Evolutionary conservation across 1,140 invertebrate species (phyloP).

Genomic region (Bicyclus anynana): DNA sequence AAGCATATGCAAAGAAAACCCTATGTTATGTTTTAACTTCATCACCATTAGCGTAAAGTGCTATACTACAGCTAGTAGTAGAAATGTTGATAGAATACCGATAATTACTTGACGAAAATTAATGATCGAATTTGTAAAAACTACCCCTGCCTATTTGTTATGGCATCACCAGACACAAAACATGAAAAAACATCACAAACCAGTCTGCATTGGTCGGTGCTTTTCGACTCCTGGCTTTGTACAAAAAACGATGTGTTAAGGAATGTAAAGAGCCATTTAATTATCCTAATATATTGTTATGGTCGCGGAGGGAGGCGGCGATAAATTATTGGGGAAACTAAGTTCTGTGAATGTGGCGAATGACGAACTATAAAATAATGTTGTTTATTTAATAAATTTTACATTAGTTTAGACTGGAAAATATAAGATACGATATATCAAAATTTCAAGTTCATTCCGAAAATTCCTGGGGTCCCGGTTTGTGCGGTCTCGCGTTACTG

Average conservation of each 20-base stretch:
- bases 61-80: too few species aligned
- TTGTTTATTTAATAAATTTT: not conserved
- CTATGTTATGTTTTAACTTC: too few species aligned
- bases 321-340: slow-evolving; percentile 39
- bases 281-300: slow-evolving; percentile 77
- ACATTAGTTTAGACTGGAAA: not conserved
- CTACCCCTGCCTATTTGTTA: slow-evolving; percentile 68
- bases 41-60: too few species aligned
- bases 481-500: slow-evolving; percentile 45
- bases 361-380: slow-evolving; percentile 15
- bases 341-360: slow-evolving; percentile 43
- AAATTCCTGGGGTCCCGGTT: not conserved
- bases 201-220: slow-evolving; percentile 72
- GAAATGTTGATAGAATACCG: too few species aligned
- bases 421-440: not conserved
- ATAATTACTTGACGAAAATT: not conserved
- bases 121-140: slow-evolving; percentile 39
- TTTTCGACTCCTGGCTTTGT: slow-evolving; percentile 69
- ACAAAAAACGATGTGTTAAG: slow-evolving; percentile 76
- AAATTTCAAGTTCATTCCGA: slow-evolving; percentile 1
- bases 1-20: too few species aligned
- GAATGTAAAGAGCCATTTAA: slow-evolving; percentile 77
- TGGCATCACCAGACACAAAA: slow-evolving; percentile 63
- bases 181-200: slow-evolving; percentile 59
- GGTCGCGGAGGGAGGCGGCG: slow-evolving; percentile 46